Base-by-base conservation (phyloP, 53 echinoderm and acorn worm species). In the Paelopatides confundens region DNA sequence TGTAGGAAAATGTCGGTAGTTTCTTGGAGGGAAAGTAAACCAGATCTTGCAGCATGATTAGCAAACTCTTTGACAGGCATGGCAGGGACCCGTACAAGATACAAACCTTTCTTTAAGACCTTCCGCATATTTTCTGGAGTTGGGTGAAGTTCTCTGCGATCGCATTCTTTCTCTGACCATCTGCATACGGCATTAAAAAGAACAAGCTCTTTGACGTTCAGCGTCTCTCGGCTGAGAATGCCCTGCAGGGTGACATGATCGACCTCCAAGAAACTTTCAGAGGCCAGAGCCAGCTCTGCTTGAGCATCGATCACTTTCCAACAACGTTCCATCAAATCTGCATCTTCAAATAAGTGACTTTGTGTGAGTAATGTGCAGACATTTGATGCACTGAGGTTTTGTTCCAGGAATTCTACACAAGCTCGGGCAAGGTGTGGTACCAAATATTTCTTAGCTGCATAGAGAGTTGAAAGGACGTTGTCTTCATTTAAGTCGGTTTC, bases 281-380 rank as follows among this genome's bases (percentile, higher is more conserved):
- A 95, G 46, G 92, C 83, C 31, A 97, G 90, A 26, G 98, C 98
- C 66, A 93, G 92, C 86, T 97, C 98, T 3, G 98, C 95, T 63
- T 97, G 98, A 46, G 95, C 95, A 82, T 97, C 98, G 21, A 97
- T 97, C 31, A 97, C 98, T 77, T 95, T 95, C 98, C 98, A 97
- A 84, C 98, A 97, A 37, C 94, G 95, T 62, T 95, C 93, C 95
- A 95, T 93, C 51, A 97, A 82, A 74, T 97, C 95, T 0, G 95
- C 93, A 86, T 97, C 98, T 65, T 97, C 98, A 87, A 97, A 97
- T 21, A 97, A 87, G 47, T 95, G 95, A 47, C 95, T 97, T 68
- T 97, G 98, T 37, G 95, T 97, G 17, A 97, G 82, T 40, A 97
- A 77, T 1, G 95, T 92, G 47, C 98, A 97, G 12, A 95, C 98